A percentile compares a stretch with the other conserved stretches of the same genome.
Conservation (phyloP, 1,140 invertebrate genomes). For the Calycopis cecrops region DNA sequence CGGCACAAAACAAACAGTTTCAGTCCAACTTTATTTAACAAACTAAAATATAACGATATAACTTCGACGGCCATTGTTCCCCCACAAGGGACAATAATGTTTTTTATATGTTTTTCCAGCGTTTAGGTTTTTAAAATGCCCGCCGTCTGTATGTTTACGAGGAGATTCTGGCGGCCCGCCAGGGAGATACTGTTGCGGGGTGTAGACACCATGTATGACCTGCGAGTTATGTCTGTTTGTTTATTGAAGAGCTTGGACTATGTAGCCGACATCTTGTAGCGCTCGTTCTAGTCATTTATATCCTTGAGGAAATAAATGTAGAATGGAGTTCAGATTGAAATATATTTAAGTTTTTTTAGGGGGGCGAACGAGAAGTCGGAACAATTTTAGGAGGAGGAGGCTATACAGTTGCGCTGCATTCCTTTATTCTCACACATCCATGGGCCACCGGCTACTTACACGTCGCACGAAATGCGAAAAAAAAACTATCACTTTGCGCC, state of each 20-base stretch:
- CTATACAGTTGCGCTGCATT: no score
- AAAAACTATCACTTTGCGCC: no score
- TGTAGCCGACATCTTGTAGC: constrained; percentile 4
- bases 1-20: no score
- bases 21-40: not conserved
- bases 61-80: not conserved
- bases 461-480: no score
- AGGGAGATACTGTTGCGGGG: not conserved
- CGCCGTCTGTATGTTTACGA: constrained; percentile 1
- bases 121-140: constrained; percentile 11
- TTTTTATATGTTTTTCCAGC: constrained; percentile 9
- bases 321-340: no score
- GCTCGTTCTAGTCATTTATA: no score
- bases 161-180: not conserved
- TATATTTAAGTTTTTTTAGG: no score
- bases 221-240: constrained; percentile 1
- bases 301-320: no score
- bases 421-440: no score
- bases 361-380: no score
- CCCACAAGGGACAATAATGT: constrained; percentile 1
- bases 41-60: constrained; percentile 3
- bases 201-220: constrained; percentile 3
- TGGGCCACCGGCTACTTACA: no score
- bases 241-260: not conserved
- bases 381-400: no score